A percentile compares a stretch with the other conserved stretches of the same genome.
Conservation (phyloP, 1,140 invertebrate genomes). For the Fopius arisanus region DNA sequence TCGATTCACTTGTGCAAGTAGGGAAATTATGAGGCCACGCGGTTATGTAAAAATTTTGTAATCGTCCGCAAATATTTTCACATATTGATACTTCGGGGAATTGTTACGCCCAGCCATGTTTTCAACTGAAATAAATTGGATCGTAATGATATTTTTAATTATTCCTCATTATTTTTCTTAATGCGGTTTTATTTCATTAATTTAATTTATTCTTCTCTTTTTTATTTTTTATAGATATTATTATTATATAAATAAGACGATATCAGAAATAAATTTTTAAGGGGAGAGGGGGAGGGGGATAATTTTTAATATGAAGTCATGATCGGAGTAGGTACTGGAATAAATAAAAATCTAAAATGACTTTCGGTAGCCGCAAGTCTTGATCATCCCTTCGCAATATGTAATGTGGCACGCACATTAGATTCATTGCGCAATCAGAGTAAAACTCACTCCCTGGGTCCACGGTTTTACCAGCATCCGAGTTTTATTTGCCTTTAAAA, state of each 20-base stretch:
- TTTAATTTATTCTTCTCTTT: too few relatives aligned
- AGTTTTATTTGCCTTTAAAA: conserved; percentile 11
- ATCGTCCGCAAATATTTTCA: not conserved
- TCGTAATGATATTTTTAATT: too few relatives aligned
- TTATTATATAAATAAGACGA: too few relatives aligned
- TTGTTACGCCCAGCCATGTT: not conserved
- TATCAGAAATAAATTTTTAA: too few relatives aligned
- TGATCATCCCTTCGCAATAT: not conserved
- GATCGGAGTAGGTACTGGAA: too few relatives aligned
- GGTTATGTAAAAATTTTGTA: not conserved
- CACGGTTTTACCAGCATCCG: not conserved
- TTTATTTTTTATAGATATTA: too few relatives aligned
- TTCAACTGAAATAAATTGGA: not conserved
- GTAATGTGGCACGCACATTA: conserved; percentile 16
- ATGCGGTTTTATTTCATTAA: too few relatives aligned
- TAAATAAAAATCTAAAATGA: conserved; percentile 16
- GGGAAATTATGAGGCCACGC: not conserved
- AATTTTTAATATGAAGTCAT: too few relatives aligned
- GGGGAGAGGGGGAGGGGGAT: too few relatives aligned
- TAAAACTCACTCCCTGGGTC: conserved; percentile 2
- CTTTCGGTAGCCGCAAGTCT: not conserved
- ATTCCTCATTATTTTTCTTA: too few relatives aligned
- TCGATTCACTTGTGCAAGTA: not conserved
- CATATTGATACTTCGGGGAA: not conserved
- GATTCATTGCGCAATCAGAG: conserved; percentile 25